A percentile compares a stretch with the other conserved stretches of the same genome.
Evolutionary conservation across 2,113 vertebrate species (phyloP).

Genomic region (Oxyura jamaicensis): DNA sequence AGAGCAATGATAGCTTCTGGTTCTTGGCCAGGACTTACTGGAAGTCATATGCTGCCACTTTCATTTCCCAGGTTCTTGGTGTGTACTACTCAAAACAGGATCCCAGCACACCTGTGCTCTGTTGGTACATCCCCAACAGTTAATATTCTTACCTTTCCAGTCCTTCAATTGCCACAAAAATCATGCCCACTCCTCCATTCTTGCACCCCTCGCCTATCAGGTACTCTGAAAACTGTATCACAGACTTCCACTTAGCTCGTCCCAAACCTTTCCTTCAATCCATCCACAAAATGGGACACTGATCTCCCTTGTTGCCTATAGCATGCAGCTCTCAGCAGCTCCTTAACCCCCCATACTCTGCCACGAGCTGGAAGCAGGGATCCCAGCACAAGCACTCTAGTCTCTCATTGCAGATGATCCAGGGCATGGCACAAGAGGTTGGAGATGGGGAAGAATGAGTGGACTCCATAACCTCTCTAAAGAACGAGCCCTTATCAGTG

Average conservation of each 20-base stretch:
- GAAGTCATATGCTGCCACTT: not conserved
- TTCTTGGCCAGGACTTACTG: not conserved
- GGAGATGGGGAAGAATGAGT: not conserved
- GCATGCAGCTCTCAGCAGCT: not conserved
- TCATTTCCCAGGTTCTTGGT: not conserved
- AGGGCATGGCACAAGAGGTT: not conserved
- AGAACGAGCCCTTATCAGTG: not conserved
- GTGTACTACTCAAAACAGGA: not conserved
- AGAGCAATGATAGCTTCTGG: not conserved
- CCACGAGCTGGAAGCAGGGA: not conserved
- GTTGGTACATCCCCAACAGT: not conserved
- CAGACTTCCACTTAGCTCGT: not conserved
- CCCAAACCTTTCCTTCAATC: rapidly evolving
- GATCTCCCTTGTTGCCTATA: not conserved
- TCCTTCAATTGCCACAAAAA: not conserved
- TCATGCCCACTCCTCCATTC: not conserved
- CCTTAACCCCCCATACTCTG: not conserved
- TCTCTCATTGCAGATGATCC: not conserved
- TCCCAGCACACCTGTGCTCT: not conserved
- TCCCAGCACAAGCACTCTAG: not conserved
- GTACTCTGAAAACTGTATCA: not conserved
- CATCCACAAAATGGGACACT: too few relatives aligned
- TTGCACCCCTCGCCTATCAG: not conserved
- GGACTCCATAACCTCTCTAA: not conserved
- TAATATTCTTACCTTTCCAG: not conserved